These are phyloP conservation scores for Sebastes matsubarae DNA, from an alignment of 2,797 vertebrate species.

Conservation along the genomic window DNA sequence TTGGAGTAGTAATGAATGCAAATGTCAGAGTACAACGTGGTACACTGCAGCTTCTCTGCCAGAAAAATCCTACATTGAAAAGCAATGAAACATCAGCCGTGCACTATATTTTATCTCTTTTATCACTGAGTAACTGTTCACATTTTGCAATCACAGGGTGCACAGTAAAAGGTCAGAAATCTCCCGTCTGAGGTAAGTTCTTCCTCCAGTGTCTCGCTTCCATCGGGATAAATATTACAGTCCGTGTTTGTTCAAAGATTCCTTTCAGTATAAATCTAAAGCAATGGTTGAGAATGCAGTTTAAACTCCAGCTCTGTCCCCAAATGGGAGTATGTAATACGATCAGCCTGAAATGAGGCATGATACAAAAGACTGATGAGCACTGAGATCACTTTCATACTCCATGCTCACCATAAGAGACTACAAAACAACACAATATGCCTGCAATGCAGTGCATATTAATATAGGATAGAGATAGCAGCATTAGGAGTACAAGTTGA, in stretches of 20 bases:
- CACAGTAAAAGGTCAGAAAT: conserved; percentile 38
- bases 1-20: not conserved
- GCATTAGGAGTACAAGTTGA: not conserved
- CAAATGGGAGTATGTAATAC: conserved; percentile 58
- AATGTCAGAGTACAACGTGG: not conserved
- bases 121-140: conserved; percentile 19
- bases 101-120: conserved; percentile 4
- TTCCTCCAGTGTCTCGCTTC: conserved; percentile 35
- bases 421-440: conserved; percentile 20
- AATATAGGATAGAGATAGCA: not conserved
- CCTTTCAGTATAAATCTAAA: conserved; percentile 58
- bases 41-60: not conserved
- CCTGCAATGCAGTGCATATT: conserved; percentile 5
- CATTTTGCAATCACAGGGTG: conserved; percentile 47
- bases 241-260: conserved; percentile 42
- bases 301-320: conserved; percentile 56
- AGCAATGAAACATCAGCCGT: conserved; percentile 14
- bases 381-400: conserved; percentile 58
- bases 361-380: conserved; percentile 73
- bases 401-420: conserved; percentile 31
- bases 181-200: conserved; percentile 42
- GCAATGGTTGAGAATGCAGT: conserved; percentile 51
- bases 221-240: conserved; percentile 36
- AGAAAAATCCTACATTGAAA: not conserved
- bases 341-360: conserved; percentile 69